Evolutionary conservation across 1,140 invertebrate genomes (phyloP), one percentile per base, ranked within the genome.

Genomic region (Platorchestia sp.): DNA sequence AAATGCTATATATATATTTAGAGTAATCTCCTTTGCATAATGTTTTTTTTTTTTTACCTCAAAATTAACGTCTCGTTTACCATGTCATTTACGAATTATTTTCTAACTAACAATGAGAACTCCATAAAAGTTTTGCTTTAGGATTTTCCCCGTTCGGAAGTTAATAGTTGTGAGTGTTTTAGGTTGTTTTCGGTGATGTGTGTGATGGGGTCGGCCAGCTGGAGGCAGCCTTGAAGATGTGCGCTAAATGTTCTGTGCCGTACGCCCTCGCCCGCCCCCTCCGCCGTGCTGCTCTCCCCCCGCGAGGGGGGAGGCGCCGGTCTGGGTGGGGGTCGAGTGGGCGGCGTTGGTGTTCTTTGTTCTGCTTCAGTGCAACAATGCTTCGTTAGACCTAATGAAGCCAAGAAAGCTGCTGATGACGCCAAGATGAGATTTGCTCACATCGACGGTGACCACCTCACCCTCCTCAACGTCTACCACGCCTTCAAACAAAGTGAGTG

Each of bases 371-470:
- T 99, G 97, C 99, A 99, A 97, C 99, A 99, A 98, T 99, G 99
- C 97, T 99, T 99, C 98, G 99, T 99, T 95, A 98, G 99, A 97
- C 99, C 99, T 53, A 99, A 99, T 97, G 99, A 99, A 97, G 98
- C 98, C n/a, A 99, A 99, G 97, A 99, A 99, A 97, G 99, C 99
- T 93, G 99, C 99, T 6, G 99, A 99, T 97, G 99, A 99, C 97
- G 99, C 99, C 96, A 99, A 99, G 98, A 99, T 99, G 98, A 98
- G 99, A 95, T 99, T 99, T 97, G 99, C 99, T 0, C 99, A 99
- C 97, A 99, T 99, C 96, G 99, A 99, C 97, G 99, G 99, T 44
- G 99, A 99, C 97, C 99, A 99, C 97, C 98, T 99, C 96, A 98
- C 99, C 96, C 97, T 99, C 97, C 97, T 99, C 96, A 98, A 99